Evolutionary conservation across 2,113 vertebrate genomes (phyloP), one percentile per base, ranked within the genome.

Genomic region (Bucco capensis): DNA sequence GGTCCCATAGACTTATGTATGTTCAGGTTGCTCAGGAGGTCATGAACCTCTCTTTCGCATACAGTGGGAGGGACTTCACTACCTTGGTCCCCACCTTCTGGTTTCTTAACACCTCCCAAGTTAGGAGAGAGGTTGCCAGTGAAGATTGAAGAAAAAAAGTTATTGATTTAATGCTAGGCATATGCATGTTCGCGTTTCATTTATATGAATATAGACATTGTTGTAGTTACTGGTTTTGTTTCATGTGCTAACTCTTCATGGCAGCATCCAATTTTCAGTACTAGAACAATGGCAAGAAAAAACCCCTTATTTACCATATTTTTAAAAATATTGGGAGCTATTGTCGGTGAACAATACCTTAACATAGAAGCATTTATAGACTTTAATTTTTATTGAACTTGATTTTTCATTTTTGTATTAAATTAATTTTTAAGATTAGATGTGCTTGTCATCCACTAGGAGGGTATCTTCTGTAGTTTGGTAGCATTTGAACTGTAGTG

Each of bases 301-400:
- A 7, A 19, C 10, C 0, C 0, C 6, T 4, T 1, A 3, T 37
- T 78, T 19, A 83, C 9, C 0, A 0, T 30, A 3, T 44, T 37
- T 54, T 57, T 61, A 1, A 31, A 57, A 37, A 19, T 23, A 64
- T 2, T 50, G 21, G 5, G 19, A 77, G 2, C 10, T 77, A 4
- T 38, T 67, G n/a, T 38, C 46, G 37, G 3, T 42, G 4, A 74
- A 80, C 12, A 35, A 0, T 80, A 21, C 2, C 0, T 73, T 53
- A 64, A 42, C 2, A 4, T 30, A n/a, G 25, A 82, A 73, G 23
- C 15, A 37, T 23, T 64, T 25, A 3, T 69, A 65, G 17, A 6
- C 10, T 31, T 51, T 3, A 12, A 9, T 57, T 79, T 65, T 44
- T 15, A 22, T 6, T 54, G 2, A 65, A 25, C 19, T 42, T 92